phyloP scores from a whole-genome alignment of 2,113 vertebrate species.

The Triplophysa tibetana region DNA sequence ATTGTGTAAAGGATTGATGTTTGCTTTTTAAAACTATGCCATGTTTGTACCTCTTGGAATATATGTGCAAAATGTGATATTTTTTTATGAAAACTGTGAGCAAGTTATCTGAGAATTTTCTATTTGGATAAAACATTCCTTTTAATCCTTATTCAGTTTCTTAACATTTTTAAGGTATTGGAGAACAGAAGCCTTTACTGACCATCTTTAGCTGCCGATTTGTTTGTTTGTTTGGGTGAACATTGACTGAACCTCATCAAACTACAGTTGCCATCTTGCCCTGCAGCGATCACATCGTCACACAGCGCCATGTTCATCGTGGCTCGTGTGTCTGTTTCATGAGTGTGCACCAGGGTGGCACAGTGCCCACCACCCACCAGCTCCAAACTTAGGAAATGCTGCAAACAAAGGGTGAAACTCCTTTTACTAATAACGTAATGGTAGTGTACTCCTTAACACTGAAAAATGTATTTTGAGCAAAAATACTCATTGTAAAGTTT shows the following conservation, averaged over 20 bases:
- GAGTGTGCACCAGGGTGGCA: conserved; percentile 84
- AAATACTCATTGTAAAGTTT: too few species aligned
- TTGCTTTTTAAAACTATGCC: too few species aligned
- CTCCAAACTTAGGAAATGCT: conserved; percentile 91
- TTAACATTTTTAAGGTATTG: background rate
- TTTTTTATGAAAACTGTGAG: too few species aligned
- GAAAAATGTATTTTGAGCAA: background rate
- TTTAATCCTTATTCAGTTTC: background rate
- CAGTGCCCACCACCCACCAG: conserved; percentile 77
- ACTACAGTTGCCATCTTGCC: conserved; percentile 87
- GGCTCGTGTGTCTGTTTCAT: conserved; percentile 87
- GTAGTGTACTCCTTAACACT: background rate
- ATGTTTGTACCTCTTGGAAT: too few species aligned
- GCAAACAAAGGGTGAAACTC: conserved; percentile 34
- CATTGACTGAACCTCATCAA: conserved; percentile 77
- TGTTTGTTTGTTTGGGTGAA: conserved; percentile 42
- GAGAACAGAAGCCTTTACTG: conserved; percentile 45
- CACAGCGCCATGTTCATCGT: conserved; percentile 92
- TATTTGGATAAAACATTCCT: background rate
- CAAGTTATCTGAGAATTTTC: too few species aligned
- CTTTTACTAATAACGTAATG: background rate
- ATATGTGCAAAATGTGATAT: background rate
- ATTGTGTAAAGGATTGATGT: too few species aligned
- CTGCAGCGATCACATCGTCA: conserved; percentile 83
- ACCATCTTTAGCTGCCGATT: conserved; percentile 70